Evolutionary conservation across 2,113 vertebrate genomes (phyloP).

Genomic region (Tetrao urogallus): DNA sequence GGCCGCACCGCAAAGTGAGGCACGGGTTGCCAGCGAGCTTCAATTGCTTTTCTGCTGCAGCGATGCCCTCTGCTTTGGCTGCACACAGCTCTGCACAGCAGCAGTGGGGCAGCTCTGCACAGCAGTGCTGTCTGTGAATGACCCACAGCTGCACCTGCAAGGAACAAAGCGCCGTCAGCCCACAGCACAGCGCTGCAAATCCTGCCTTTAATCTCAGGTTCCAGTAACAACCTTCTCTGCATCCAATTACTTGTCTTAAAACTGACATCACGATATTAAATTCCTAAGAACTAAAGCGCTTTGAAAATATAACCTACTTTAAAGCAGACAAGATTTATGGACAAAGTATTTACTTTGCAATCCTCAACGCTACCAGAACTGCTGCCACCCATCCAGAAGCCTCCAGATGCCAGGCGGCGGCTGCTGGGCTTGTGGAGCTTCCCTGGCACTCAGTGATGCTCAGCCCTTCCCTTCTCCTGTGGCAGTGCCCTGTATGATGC

Average conservation of each 20-base stretch:
- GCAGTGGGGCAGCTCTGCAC: neutral
- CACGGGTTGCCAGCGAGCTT: neutral
- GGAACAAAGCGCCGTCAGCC: neutral
- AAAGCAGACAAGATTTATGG: slow-evolving; percentile 17
- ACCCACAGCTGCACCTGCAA: neutral
- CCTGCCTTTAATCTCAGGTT: slow-evolving; percentile 63
- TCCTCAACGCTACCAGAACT: slow-evolving; percentile 3
- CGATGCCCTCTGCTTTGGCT: fast-evolving
- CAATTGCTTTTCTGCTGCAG: neutral
- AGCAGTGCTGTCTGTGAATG: neutral
- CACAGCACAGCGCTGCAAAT: neutral
- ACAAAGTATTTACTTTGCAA: neutral
- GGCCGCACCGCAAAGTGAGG: neutral
- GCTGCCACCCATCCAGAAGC: neutral
- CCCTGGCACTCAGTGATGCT: neutral
- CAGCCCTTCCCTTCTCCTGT: neutral
- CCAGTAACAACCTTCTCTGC: slow-evolving; percentile 47
- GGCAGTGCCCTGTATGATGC: no score
- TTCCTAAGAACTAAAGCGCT: slow-evolving; percentile 47
- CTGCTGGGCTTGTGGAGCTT: no score
- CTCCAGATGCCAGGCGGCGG: neutral
- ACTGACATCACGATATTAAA: slow-evolving; percentile 56
- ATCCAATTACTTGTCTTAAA: slow-evolving; percentile 57
- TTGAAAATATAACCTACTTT: slow-evolving; percentile 40
- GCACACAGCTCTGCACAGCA: neutral